These are phyloP conservation scores for Zaprionus vittiger DNA, from an alignment of 1,140 invertebrate genomes.

Conservation along the genomic window DNA sequence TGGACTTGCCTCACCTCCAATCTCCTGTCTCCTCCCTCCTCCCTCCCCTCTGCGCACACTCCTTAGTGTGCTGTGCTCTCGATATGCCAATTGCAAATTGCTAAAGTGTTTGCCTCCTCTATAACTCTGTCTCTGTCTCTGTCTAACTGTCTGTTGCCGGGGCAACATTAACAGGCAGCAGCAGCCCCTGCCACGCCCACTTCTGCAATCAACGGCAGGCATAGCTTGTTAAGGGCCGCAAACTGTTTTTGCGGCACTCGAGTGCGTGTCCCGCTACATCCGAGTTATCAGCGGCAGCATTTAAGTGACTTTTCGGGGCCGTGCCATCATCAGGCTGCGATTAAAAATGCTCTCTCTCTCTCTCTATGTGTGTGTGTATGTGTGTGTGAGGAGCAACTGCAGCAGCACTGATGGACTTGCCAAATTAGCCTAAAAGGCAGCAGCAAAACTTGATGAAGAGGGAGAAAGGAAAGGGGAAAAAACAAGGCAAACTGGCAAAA, in stretches of 20 bases:
- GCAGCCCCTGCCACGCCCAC: background rate
- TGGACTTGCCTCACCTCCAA: background rate
- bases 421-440: slow-evolving; percentile 72
- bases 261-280: background rate
- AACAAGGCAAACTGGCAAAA: slow-evolving; percentile 11
- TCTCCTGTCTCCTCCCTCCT: background rate
- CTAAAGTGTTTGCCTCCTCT: slow-evolving; percentile 44
- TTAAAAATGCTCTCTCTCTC: slow-evolving; percentile 60
- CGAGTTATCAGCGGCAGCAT: slow-evolving; percentile 15
- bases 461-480: slow-evolving; percentile 14
- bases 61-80: slow-evolving; percentile 43
- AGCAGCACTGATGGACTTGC: slow-evolving; percentile 31
- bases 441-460: background rate
- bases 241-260: slow-evolving; percentile 18
- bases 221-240: slow-evolving; percentile 36
- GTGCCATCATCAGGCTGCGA: slow-evolving; percentile 16
- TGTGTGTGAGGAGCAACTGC: slow-evolving; percentile 13
- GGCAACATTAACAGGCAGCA: slow-evolving; percentile 59
- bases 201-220: slow-evolving; percentile 35
- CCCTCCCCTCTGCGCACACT: background rate
- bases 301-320: slow-evolving; percentile 48
- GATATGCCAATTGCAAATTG: slow-evolving; percentile 81
- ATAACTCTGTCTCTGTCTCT: slow-evolving; percentile 1
- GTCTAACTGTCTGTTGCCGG: slow-evolving; percentile 42
- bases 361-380: background rate